phyloP scores from a whole-genome alignment of 2,888 invertebrate species.

The Parnassius glacialis region DNA sequence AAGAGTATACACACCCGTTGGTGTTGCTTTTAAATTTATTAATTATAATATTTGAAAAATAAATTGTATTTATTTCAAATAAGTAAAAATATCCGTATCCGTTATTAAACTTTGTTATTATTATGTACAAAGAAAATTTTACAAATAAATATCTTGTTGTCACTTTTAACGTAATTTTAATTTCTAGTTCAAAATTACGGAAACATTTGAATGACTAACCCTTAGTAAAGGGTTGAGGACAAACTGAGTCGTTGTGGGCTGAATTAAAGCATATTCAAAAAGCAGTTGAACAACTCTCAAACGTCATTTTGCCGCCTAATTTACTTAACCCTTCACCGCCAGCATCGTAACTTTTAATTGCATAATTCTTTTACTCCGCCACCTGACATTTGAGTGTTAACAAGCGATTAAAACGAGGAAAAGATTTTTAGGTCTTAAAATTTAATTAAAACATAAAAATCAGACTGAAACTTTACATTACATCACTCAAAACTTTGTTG shows the following conservation, averaged over 20 bases:
- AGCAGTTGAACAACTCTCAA: constrained; percentile 22
- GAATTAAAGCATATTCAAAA: constrained; percentile 23
- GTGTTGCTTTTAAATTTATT: too few relatives aligned
- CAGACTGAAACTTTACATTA: background rate
- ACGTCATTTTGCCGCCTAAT: constrained; percentile 26
- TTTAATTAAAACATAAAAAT: constrained; percentile 7
- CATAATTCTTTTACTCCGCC: constrained; percentile 24
- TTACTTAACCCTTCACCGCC: constrained; percentile 25
- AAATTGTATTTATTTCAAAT: too few relatives aligned
- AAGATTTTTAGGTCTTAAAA: constrained; percentile 1
- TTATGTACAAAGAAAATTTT: too few relatives aligned
- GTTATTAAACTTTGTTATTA: too few relatives aligned
- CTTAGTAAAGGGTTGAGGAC: constrained; percentile 6
- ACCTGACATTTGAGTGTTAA: constrained; percentile 26
- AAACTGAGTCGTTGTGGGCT: constrained; percentile 8
- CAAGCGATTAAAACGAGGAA: constrained; percentile 14
- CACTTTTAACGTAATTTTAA: too few relatives aligned
- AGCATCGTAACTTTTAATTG: constrained; percentile 24
- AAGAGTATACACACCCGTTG: too few relatives aligned
- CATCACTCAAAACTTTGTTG: background rate
- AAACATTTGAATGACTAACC: constrained; percentile 1
- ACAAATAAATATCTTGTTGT: too few relatives aligned
- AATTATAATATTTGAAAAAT: too few relatives aligned
- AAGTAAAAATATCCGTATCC: too few relatives aligned
- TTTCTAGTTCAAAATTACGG: background rate